phyloP scores from a whole-genome alignment of 2,113 vertebrate genomes.

The Emberiza fucata region DNA sequence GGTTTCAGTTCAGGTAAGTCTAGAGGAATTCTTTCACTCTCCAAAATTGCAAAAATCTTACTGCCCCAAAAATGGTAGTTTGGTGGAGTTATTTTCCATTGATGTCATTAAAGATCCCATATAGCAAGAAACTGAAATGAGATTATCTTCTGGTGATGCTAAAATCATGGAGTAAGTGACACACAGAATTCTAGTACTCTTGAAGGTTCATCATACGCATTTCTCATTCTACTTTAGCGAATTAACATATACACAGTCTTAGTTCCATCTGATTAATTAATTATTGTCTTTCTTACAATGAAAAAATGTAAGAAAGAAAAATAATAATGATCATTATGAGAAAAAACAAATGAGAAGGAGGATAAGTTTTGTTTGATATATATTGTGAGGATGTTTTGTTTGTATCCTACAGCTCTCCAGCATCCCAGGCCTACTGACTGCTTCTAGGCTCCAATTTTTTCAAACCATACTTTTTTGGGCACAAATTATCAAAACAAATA shows the following conservation, averaged over 20 bases:
- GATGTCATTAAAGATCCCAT: not conserved
- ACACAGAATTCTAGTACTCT: not conserved
- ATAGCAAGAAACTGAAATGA: not conserved
- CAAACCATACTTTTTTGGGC: not conserved
- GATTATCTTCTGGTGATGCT: not conserved
- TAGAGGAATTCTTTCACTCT: not conserved
- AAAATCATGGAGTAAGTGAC: not conserved
- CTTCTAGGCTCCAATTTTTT: not conserved
- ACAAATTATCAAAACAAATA: not conserved
- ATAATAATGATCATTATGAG: no score
- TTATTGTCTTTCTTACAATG: not conserved
- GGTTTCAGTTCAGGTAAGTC: not conserved
- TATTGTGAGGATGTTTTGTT: not conserved
- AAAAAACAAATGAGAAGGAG: not conserved
- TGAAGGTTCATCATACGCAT: not conserved
- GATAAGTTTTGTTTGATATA: not conserved
- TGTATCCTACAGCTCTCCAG: not conserved
- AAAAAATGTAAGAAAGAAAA: no score
- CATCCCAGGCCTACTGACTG: not conserved
- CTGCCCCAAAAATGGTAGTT: not conserved
- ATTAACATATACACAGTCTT: not conserved
- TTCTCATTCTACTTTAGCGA: not conserved
- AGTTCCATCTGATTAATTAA: not conserved
- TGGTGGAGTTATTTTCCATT: accelerated
- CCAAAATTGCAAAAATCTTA: not conserved